phyloP scores from a whole-genome alignment of 35 echinoderm and acorn worm species.

The Heliocidaris erythrogramma region DNA sequence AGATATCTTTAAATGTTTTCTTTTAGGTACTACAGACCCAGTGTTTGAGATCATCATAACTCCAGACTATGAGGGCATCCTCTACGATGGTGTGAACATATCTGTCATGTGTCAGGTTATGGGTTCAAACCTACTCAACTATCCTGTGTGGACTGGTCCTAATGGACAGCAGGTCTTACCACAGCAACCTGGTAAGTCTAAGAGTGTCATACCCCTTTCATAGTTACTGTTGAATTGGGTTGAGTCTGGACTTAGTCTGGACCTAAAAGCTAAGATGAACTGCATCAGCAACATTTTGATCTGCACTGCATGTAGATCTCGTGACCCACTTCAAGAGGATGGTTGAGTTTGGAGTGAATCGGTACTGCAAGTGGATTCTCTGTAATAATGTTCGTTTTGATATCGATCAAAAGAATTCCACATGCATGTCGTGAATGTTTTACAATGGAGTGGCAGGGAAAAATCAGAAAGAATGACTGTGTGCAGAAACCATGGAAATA shows the following conservation, averaged over 20 bases:
- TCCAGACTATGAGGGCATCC: slow-evolving; percentile 53
- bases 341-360: background rate
- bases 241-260: no score
- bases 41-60: slow-evolving; percentile 63
- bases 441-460: background rate
- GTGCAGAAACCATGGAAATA: no score
- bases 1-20: background rate
- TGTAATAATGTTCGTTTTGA: background rate
- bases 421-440: background rate
- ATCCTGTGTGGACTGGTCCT: slow-evolving; percentile 56
- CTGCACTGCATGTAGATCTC: no score
- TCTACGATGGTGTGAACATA: slow-evolving; percentile 54
- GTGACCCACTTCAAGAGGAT: no score
- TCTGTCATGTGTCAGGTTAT: slow-evolving; percentile 60
- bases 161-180: slow-evolving; percentile 46
- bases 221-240: no score
- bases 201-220: background rate
- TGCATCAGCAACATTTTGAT: no score
- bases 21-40: background rate
- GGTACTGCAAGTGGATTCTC: background rate
- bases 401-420: background rate
- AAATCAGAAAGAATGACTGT: no score
- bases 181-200: slow-evolving; percentile 45
- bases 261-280: no score
- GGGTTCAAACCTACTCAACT: background rate